Evolutionary conservation across 2,113 vertebrate species (phyloP), one percentile per base, ranked within the genome.

Genomic region (Ondatra zibethicus): DNA sequence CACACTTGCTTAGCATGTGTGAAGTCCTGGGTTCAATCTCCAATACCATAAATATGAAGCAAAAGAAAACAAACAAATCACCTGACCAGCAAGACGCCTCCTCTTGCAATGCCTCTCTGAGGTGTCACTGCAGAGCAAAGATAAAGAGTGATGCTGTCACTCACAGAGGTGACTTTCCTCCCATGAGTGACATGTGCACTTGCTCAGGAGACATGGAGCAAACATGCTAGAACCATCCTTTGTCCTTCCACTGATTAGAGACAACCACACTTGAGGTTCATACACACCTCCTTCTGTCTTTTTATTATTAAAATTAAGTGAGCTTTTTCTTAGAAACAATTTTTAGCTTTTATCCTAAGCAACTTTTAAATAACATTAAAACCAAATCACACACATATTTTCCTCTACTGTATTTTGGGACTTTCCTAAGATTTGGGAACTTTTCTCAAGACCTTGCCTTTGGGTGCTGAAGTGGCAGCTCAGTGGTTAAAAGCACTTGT

Each of bases 291-390:
- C 52, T 87, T 89, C 58, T 47, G 58, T 2, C 47, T 90, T 45
- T 90, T 91, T 50, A 63, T 58, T 80, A 89, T 94, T 76, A 92
- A 96, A 88, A 91, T 75, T 75, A 84, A 96, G 82, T 76, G 4
- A 80, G 45, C 33, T 90, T 90, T 81, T 93, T 78, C 70, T n/a
- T 96, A 36, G 50, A 55, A 55, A 55, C 50, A 36, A 55, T 31
- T 50, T 11, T 78, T 78, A 78, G 76, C 29, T 47, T 80, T 80
- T 52, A 8, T 80, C 55, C 86, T 80, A 92, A 91, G 78, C 42
- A 95, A 31, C 33, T 94, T 94, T 97, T 91, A 95, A 89, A 88
- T 88, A 96, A 89, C 95, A 80, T 31, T 73, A 55, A 89, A 89
- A 88, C 88, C 72, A 81, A 94, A 58, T 78, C 13, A 61, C 19